phyloP scores from a whole-genome alignment of 2,113 vertebrate species.

The Procavia capensis region DNA sequence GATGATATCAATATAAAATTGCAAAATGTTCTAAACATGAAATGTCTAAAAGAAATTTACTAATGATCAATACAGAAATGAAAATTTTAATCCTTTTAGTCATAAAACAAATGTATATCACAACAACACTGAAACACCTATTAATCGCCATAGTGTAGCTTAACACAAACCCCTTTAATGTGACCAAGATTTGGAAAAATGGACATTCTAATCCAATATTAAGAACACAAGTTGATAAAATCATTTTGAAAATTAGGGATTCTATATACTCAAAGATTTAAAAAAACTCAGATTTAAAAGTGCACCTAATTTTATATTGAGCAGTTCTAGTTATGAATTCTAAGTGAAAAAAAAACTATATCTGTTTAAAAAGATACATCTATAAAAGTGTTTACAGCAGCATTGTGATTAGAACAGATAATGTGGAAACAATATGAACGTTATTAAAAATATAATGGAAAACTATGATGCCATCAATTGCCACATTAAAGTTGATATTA shows the following conservation, averaged over 20 bases:
- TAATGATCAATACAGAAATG: neutral
- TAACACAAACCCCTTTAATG: neutral
- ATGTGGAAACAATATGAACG: constrained; percentile 26
- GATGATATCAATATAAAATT: neutral
- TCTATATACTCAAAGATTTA: neutral
- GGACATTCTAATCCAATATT: neutral
- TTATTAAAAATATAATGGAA: constrained; percentile 47
- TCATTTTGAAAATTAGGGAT: neutral
- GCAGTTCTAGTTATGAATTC: neutral
- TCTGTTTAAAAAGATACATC: neutral
- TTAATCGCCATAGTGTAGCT: neutral
- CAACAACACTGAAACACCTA: too few species aligned
- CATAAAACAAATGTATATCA: neutral
- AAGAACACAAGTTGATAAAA: neutral
- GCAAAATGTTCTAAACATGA: neutral
- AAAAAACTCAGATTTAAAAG: constrained; percentile 6
- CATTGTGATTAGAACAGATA: neutral
- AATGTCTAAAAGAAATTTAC: neutral
- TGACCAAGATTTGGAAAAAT: neutral
- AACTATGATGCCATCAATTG: constrained; percentile 27
- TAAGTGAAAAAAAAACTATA: neutral
- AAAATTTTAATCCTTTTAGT: neutral
- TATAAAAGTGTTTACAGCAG: neutral
- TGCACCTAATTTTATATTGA: neutral
- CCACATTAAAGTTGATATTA: constrained; percentile 50